Evolutionary conservation across 2,888 invertebrate genomes (phyloP), one percentile per base, ranked within the genome.

Genomic region (Pandemis cinnamomeana): DNA sequence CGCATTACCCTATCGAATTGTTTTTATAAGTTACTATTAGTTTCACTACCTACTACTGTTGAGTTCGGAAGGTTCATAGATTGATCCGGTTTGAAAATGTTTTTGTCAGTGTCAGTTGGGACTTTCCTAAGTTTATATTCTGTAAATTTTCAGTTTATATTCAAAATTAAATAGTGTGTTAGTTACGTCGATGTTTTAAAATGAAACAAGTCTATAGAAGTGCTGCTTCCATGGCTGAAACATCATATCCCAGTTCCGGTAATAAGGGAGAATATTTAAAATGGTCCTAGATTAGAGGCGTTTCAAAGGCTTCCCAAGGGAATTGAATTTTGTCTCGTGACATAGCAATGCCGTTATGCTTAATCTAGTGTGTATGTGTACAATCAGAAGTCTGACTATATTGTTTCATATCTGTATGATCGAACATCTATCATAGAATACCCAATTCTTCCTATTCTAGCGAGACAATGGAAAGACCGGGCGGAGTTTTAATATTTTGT

Each of bases 71-170:
- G 64, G 69, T 70, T 60, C 51, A 73, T 73, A 73, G 73, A 73
- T 73, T 73, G 36, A 36, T 51, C 27, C 27, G 13, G 55, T 73
- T 73, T 60, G n/a, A 70, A 67, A 53, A 64, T 55, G 8, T 51
- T 60, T 27, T 48, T 73, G 73, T 66, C 73, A 73, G 67, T 71
- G 63, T 75, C 71, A 75, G 36, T 60, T 67, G n/a, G 48, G 48
- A 36, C 36, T 62, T 67, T 51, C 27, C 27, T 44, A 62, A 66
- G 27, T 44, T 27, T 41, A 46, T 46, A 51, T 15, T 46, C 48
- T 27, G 27, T 55, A 46, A 66, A 51, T 61, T 48, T 58, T 58
- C 27, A 58, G 58, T 58, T 62, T 41, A 58, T 41, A 58, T 42
- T 64, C 67, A 68, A 76, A 73, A 70, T 76, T 67, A 48, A 58